Conservation (phyloP, 2,113 vertebrate genomes). For the Lasiurus cinereus region DNA sequence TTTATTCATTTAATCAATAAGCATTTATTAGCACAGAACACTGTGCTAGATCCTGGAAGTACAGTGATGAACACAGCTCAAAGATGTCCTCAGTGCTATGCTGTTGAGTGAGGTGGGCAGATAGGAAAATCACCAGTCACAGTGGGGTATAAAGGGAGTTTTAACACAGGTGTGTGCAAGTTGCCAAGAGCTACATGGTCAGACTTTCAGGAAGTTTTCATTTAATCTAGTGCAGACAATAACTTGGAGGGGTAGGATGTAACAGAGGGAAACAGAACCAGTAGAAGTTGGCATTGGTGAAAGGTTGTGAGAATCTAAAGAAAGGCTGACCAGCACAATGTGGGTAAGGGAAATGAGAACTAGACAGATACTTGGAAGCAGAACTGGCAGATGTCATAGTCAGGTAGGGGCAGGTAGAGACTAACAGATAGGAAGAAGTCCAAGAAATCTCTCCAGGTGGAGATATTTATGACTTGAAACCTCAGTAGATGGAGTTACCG, state of each 20-base stretch:
- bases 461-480: background rate
- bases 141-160: background rate
- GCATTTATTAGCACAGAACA: background rate
- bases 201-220: background rate
- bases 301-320: background rate
- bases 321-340: background rate
- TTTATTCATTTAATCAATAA: background rate
- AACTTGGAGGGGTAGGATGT: background rate
- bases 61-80: background rate
- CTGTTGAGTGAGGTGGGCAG: background rate
- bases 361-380: background rate
- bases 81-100: background rate
- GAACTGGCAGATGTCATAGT: background rate
- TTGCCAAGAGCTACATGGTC: background rate
- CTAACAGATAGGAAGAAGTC: background rate
- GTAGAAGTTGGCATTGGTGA: background rate
- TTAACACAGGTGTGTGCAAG: background rate
- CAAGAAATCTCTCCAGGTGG: background rate
- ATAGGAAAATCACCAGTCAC: background rate
- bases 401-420: background rate
- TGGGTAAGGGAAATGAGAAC: background rate
- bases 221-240: background rate
- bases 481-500: background rate
- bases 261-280: background rate
- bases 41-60: background rate